phyloP scores from a whole-genome alignment of 2,888 invertebrate species.

The Dendrolimus pini region DNA sequence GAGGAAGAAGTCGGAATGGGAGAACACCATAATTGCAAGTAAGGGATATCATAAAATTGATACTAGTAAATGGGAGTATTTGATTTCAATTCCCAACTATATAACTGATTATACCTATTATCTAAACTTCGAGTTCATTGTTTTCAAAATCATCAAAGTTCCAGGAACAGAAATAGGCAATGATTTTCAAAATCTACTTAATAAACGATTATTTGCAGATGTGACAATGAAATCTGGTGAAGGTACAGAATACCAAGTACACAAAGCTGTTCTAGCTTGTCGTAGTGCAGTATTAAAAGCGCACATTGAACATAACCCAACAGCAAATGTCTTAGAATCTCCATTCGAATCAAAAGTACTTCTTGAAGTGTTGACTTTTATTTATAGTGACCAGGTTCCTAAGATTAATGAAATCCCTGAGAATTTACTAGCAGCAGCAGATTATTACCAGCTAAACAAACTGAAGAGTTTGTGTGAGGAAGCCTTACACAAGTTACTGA shows the following conservation, averaged over 20 bases:
- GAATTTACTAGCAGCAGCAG: constrained; percentile 21
- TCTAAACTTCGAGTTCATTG: constrained; percentile 62
- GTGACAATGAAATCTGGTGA: constrained; percentile 59
- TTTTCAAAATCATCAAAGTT: constrained; percentile 59
- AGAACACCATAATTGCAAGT: constrained; percentile 56
- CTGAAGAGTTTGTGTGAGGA: constrained; percentile 29
- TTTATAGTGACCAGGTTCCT: constrained; percentile 66
- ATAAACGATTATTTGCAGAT: constrained; percentile 59
- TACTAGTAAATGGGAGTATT: constrained; percentile 64
- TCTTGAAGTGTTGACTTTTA: constrained; percentile 11
- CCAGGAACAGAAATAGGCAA: constrained; percentile 53
- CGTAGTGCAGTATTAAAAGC: constrained; percentile 62
- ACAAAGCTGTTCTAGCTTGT: constrained; percentile 61
- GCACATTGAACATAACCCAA: constrained; percentile 64
- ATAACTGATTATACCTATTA: constrained; percentile 57
- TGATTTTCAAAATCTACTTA: constrained; percentile 58
- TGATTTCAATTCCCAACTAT: constrained; percentile 58
- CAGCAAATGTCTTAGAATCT: constrained; percentile 56
- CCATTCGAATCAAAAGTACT: constrained; percentile 54
- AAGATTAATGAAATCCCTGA: constrained; percentile 61
- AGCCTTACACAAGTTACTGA: constrained; percentile 57
- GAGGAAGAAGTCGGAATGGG: constrained; percentile 55
- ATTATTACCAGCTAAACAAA: too few relatives aligned
- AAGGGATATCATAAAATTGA: constrained; percentile 58
- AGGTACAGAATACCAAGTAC: constrained; percentile 52